Evolutionary conservation across 2,797 vertebrate species (phyloP).

Genomic region (Strix occidentalis): DNA sequence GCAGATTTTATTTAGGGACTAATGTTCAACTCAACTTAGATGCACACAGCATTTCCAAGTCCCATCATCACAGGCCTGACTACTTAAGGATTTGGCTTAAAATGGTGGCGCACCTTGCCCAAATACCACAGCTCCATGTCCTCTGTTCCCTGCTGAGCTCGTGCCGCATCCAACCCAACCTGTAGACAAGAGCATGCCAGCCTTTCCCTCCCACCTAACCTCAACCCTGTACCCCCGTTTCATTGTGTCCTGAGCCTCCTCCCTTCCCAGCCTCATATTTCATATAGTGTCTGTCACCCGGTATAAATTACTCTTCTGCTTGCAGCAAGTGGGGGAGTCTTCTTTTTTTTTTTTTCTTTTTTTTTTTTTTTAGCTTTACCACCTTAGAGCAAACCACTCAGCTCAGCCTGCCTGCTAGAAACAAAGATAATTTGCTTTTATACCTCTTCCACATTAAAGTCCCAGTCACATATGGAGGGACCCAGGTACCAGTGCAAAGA

Average conservation of each 20-base stretch:
- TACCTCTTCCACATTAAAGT: neutral
- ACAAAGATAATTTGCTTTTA: neutral
- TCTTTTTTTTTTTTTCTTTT: no score
- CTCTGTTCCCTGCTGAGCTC: neutral
- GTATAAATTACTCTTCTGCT: neutral
- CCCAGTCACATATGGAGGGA: neutral
- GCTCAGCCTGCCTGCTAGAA: neutral
- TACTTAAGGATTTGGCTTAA: neutral
- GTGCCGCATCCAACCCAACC: neutral
- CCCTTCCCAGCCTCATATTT: neutral
- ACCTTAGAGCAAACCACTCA: neutral
- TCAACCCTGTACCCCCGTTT: neutral
- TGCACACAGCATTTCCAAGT: neutral
- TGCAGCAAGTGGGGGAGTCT: neutral
- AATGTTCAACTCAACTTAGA: neutral
- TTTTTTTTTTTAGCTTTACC: neutral
- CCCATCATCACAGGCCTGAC: neutral
- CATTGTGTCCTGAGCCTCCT: neutral
- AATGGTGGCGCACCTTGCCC: neutral
- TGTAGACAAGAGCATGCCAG: neutral
- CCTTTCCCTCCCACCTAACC: neutral
- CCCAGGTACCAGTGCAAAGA: accelerated
- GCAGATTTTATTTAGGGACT: neutral
- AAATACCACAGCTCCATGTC: neutral
- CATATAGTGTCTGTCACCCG: neutral